Evolutionary conservation across 2,797 vertebrate species (phyloP), one percentile per base, ranked within the genome.

Genomic region (Epinephelus coioides): DNA sequence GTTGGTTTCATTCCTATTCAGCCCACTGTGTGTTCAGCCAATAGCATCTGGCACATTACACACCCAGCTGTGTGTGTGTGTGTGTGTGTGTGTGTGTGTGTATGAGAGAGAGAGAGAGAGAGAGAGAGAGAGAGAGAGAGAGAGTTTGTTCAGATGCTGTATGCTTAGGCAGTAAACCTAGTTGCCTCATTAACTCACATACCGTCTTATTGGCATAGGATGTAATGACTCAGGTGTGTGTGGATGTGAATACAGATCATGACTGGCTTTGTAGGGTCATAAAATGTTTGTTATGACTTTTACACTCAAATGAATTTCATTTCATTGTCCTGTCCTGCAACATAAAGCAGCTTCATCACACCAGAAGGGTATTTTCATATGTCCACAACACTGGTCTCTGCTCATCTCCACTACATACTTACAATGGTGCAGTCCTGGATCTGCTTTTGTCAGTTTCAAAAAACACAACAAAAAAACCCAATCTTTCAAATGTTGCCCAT

Each of bases 131-230:
- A 30, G 27, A 30, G 34, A 34, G 34, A 11, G 40, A 43, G 40
- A 10, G 40, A 12, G 40, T 12, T 43, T 51, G 80, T 65, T 76
- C 67, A 63, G n/a, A 62, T 13, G 59, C 61, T 81, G 76, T 78
- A 38, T 76, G 63, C 65, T 84, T 57, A 73, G 81, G 81, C 73
- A 78, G 76, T 86, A 87, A 90, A 89, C 79, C 64, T 43, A 43
- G 78, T 70, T 61, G 80, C 86, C 83, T 91, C 86, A 90, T 91
- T 92, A 89, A 85, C 68, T 90, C 70, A 19, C 64, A 78, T 49
- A 75, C 60, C 13, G 44, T 83, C 80, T 79, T 82, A 79, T 19
- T 85, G 82, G 74, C 73, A 34, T 27, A 30, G 57, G 73, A 30
- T 21, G 65, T 86, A 76, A 91, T 77, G 76, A 74, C 73, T 76